Base-by-base conservation (phyloP, 2,113 vertebrate species). In the Chitala chitala region DNA sequence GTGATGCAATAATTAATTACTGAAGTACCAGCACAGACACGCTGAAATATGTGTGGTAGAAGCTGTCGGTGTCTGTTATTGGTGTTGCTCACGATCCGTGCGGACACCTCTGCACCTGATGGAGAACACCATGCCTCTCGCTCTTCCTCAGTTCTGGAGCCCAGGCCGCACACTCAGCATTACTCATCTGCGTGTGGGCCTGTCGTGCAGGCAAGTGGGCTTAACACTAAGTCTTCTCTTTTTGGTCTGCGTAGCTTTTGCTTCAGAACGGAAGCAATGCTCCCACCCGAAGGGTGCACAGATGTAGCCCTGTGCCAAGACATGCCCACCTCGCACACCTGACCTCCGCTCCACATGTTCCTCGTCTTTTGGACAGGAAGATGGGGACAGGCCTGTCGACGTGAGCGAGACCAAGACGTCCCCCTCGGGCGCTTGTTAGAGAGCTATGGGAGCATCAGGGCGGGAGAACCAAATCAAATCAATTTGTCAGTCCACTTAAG, bases 151-250 rank as follows among this genome's bases (percentile, higher is more conserved):
- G 12, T 17, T 26, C 51, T 50, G 15, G 26, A 33, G 54, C 33
- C n/a, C n/a, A 20, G 31, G 33, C 69, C 22, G 24, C 69, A 8
- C 33, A n/a, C 29, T 61, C 68, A 53, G 68, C 33, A 70, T 70
- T 70, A 70, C 53, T 70, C 15, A 70, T 70, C 51, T 33, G 33
- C 51, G 17, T 54, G 69, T 55, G 31, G 50, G 50, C n/a, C 48
- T 54, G 26, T 42, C 17, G 17, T 40, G 33, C 10, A 33, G 22
- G 69, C 10, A 36, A 71, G 69, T 55, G 69, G 33, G 31, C 51
- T 42, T 20, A 56, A 20, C 29, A 54, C 51, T 13, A 3, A 22
- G 13, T 31, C 42, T 17, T 15, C 42, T 63, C n/a, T 20, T 46
- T 4, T 46, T 26, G 24, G 29, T 29, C 44, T 48, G 24, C 24